Evolutionary conservation across 1,140 invertebrate genomes (phyloP), one percentile per base, ranked within the genome.

Genomic region (Hyles euphorbiae): DNA sequence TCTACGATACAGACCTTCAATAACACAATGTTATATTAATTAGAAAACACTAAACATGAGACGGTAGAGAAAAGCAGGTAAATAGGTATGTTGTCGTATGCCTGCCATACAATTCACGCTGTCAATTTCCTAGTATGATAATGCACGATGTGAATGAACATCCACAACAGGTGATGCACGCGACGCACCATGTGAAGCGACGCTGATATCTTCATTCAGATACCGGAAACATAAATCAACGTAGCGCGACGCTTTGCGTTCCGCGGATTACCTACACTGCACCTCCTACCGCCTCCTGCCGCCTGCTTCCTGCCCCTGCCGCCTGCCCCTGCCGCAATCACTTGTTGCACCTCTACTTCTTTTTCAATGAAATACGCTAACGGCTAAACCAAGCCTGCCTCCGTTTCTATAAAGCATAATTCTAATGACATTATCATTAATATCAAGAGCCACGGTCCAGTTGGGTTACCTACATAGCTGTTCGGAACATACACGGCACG

Each of bases 181-280:
- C 55, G 60, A 56, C 68, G 66, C 59, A 61, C 70, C 74, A 78
- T 78, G 74, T 74, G 78, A 70, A 67, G 61, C 70, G 72, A 66
- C 71, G 79, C 80, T 85, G 79, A 85, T 83, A 79, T 80, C 74
- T 84, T 75, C 81, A 83, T 87, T 87, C 81, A 82, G 63, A 63
- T 58, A 76, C 75, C 77, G 83, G 83, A 83, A 78, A 79, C 79
- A 81, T 87, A 85, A 83, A 85, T 87, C 81, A 87, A 71, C 72
- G 72, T 75, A 68, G 62, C 61, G 72, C 72, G 74, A 72, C 76
- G 72, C 63, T 62, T 63, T 67, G 53, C 68, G 58, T 45, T 52
- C 53, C 12, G 36, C n/a, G 45, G 54, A 56, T 56, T 56, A 56
- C n/a, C 46, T 10, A 48, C 54, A 34, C 54, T 44, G 55, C 63